Percentiles rank a stretch among this genome's conserved stretches.
Evolutionary conservation across 2,797 vertebrate genomes (phyloP).

Genomic region (Apogon talboti): DNA sequence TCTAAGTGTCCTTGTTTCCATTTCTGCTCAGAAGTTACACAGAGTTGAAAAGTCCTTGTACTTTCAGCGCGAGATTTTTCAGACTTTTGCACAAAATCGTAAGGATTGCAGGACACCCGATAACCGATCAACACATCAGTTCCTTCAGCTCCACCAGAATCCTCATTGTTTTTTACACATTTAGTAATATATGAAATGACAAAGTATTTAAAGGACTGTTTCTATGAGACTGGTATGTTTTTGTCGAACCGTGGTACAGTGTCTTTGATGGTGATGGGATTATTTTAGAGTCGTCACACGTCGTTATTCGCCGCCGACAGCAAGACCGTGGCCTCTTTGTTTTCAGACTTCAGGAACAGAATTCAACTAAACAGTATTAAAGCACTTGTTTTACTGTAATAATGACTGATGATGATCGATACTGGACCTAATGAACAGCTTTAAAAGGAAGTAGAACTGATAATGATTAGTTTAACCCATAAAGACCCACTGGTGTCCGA

Average conservation of each 20-base stretch:
- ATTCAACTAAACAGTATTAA: neutral
- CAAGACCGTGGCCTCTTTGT: neutral
- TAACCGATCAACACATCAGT: neutral
- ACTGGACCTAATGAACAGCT: neutral
- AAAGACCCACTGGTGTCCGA: no score
- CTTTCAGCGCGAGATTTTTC: no score
- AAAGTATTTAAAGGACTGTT: slow-evolving; percentile 38
- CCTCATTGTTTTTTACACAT: slow-evolving; percentile 68
- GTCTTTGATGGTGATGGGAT: no score
- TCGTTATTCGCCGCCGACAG: no score
- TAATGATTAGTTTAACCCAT: no score
- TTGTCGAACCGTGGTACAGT: slow-evolving; percentile 31
- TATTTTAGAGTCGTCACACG: neutral
- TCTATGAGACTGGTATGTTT: slow-evolving; percentile 64
- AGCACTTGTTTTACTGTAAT: neutral
- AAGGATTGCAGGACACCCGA: neutral
- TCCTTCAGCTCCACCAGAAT: neutral
- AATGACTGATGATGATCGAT: neutral
- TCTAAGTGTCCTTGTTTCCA: slow-evolving; percentile 60
- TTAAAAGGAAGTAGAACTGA: no score
- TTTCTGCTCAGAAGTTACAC: slow-evolving; percentile 1
- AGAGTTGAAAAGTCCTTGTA: no score
- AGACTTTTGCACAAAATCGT: slow-evolving; percentile 20
- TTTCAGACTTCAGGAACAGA: neutral
- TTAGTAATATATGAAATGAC: slow-evolving; percentile 62